Evolutionary conservation across 2,888 invertebrate genomes (phyloP).

Genomic region (Odontomyia ornata): DNA sequence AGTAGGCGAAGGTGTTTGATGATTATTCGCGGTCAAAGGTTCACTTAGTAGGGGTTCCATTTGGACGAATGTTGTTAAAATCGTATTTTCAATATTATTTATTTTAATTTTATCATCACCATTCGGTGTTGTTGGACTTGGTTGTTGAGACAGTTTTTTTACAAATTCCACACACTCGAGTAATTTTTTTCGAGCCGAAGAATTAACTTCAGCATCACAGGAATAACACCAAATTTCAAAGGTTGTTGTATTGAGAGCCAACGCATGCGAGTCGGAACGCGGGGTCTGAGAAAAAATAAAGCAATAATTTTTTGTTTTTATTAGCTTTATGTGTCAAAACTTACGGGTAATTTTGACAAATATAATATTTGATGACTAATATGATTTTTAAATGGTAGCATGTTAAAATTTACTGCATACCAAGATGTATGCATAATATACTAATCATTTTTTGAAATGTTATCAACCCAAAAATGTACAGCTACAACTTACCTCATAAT

Average conservation of each 20-base stretch:
- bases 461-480: neutral
- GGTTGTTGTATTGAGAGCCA: constrained; percentile 75
- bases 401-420: too few relatives aligned
- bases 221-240: constrained; percentile 83
- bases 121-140: constrained; percentile 52
- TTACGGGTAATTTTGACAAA: constrained; percentile 10
- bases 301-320: neutral
- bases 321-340: neutral
- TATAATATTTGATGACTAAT: neutral
- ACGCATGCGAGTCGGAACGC: constrained; percentile 78
- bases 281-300: constrained; percentile 65
- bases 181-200: constrained; percentile 71
- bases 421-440: too few relatives aligned
- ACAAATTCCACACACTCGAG: constrained; percentile 79
- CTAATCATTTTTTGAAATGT: too few relatives aligned
- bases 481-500: constrained; percentile 67
- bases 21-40: constrained; percentile 25
- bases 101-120: constrained; percentile 46
- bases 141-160: constrained; percentile 67
- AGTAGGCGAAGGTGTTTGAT: neutral
- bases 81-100: constrained; percentile 56
- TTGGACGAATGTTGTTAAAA: constrained; percentile 52
- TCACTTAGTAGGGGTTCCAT: constrained; percentile 45
- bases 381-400: neutral
- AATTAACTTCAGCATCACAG: constrained; percentile 76